phyloP scores from a whole-genome alignment of 2,888 invertebrate species.

The Exocentrus adspersus region DNA sequence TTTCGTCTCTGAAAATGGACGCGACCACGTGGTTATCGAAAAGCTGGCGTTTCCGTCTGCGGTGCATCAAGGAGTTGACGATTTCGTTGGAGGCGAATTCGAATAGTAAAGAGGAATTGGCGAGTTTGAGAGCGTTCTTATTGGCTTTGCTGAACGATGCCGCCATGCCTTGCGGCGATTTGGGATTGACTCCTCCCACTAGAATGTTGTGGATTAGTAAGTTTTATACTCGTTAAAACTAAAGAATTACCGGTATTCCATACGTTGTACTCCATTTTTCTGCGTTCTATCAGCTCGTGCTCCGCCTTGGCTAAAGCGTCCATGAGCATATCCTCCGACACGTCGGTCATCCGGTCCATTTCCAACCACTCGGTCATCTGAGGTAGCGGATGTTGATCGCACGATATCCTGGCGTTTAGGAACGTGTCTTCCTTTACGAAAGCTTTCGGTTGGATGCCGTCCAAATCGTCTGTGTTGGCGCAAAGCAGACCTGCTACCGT shows the following conservation, averaged over 20 bases:
- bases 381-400: slow-evolving; percentile 76
- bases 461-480: slow-evolving; percentile 75
- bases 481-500: slow-evolving; percentile 84
- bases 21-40: slow-evolving; percentile 73
- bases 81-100: slow-evolving; percentile 90
- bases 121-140: slow-evolving; percentile 81
- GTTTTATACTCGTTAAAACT: too few species aligned
- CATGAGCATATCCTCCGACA: slow-evolving; percentile 77
- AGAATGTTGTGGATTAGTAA: slow-evolving; percentile 37
- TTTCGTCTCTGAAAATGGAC: slow-evolving; percentile 72
- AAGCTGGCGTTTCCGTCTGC: slow-evolving; percentile 77
- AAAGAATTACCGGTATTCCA: slow-evolving; percentile 79
- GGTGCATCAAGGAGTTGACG: slow-evolving; percentile 70
- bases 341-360: slow-evolving; percentile 71
- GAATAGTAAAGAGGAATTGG: slow-evolving; percentile 86
- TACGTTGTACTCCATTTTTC: slow-evolving; percentile 82
- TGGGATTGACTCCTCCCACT: slow-evolving; percentile 86
- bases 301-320: slow-evolving; percentile 84
- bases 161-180: slow-evolving; percentile 86
- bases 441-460: slow-evolving; percentile 83
- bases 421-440: slow-evolving; percentile 88
- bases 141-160: slow-evolving; percentile 93
- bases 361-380: slow-evolving; percentile 79
- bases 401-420: slow-evolving; percentile 80
- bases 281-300: slow-evolving; percentile 77